phyloP scores from a whole-genome alignment of 2,888 invertebrate species.

The Pardosa pseudoannulata region DNA sequence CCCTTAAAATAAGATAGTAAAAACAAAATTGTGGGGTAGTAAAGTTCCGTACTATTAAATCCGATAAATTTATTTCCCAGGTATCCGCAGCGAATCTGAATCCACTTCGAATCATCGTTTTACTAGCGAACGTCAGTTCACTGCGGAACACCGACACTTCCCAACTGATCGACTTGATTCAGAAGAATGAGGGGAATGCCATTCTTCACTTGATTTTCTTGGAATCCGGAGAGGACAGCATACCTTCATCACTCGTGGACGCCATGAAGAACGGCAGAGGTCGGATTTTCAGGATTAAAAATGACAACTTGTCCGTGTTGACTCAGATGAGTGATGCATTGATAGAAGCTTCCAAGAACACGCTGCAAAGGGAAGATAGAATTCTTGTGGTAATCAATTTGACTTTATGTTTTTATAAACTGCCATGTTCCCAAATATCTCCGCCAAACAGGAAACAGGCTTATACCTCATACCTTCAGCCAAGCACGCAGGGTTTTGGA shows the following conservation, averaged over 20 bases:
- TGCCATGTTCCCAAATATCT: too few relatives aligned
- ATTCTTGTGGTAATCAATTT: constrained; percentile 36
- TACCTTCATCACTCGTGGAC: constrained; percentile 19
- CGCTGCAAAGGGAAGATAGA: constrained; percentile 41
- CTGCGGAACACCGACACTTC: constrained; percentile 7
- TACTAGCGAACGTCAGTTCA: constrained; percentile 36
- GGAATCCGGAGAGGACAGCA: constrained; percentile 25
- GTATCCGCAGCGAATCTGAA: neutral
- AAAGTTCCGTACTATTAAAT: too few relatives aligned
- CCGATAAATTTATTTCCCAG: constrained; percentile 23
- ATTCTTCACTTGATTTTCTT: constrained; percentile 35
- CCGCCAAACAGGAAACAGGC: too few relatives aligned
- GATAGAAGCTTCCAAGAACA: constrained; percentile 18
- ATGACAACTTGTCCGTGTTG: constrained; percentile 3
- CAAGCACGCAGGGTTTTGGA: too few relatives aligned
- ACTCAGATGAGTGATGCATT: constrained; percentile 15
- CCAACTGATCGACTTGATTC: neutral
- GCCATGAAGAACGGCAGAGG: constrained; percentile 27
- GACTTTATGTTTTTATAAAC: neutral
- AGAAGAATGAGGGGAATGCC: neutral
- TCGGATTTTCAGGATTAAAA: constrained; percentile 22
- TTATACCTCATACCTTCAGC: too few relatives aligned
- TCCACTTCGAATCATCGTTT: constrained; percentile 11
- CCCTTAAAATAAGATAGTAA: too few relatives aligned
- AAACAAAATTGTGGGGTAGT: too few relatives aligned